Conservation (phyloP, 2,888 invertebrate species). For the Mythimna vitellina region DNA sequence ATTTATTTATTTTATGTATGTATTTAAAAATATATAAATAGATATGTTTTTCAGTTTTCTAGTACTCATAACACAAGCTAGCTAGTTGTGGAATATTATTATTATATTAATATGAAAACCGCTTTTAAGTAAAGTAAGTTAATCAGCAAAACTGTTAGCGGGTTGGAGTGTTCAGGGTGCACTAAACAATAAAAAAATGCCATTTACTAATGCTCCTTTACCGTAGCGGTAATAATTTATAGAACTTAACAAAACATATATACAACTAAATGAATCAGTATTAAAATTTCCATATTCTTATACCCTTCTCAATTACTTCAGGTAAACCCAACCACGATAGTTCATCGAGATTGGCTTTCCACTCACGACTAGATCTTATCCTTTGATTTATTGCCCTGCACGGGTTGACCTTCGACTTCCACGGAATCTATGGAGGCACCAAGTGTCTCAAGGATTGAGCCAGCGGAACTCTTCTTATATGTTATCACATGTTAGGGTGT, state of each 20-base stretch:
- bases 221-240: background rate
- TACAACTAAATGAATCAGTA: slow-evolving; percentile 11
- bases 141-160: background rate
- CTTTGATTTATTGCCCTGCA: slow-evolving; percentile 34
- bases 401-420: slow-evolving; percentile 25
- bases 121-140: background rate
- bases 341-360: slow-evolving; percentile 39
- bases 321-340: slow-evolving; percentile 40
- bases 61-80: too few relatives aligned
- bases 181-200: background rate
- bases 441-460: background rate
- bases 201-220: slow-evolving; percentile 12
- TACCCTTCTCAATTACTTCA: slow-evolving; percentile 30
- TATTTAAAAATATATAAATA: too few relatives aligned
- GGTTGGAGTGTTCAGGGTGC: background rate
- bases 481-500: too few relatives aligned
- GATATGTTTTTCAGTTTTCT: too few relatives aligned
- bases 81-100: too few relatives aligned
- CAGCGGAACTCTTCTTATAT: too few relatives aligned
- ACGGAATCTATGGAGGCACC: slow-evolving; percentile 8
- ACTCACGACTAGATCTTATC: slow-evolving; percentile 46
- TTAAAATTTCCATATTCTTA: slow-evolving; percentile 2
- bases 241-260: background rate
- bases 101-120: too few relatives aligned
- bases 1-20: too few relatives aligned